Percentiles rank a stretch among this genome's conserved stretches.
These are phyloP conservation scores for Microplitis mediator DNA, from an alignment of 1,140 invertebrate genomes.

Conservation along the genomic window DNA sequence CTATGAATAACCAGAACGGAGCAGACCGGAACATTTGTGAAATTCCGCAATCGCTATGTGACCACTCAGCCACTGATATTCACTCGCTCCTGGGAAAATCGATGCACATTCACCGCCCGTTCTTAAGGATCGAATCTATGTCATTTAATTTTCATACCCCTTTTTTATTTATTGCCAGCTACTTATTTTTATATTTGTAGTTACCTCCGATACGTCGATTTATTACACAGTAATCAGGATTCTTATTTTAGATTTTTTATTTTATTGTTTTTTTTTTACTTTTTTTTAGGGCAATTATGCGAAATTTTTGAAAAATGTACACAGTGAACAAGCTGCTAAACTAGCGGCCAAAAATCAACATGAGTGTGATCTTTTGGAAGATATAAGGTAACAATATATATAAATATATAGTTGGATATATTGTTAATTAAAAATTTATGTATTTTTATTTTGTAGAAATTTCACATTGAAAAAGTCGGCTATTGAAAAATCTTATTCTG, in stretches of 20 bases:
- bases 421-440: constrained; percentile 5
- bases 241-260: constrained; percentile 5
- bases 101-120: constrained; percentile 36
- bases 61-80: background rate
- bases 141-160: constrained; percentile 29
- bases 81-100: constrained; percentile 36
- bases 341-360: constrained; percentile 94
- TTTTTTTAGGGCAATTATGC: constrained; percentile 80
- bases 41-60: constrained; percentile 5
- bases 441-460: constrained; percentile 67
- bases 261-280: constrained; percentile 23
- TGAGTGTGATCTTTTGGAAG: constrained; percentile 93
- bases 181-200: background rate
- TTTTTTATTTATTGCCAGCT: background rate
- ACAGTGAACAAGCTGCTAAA: constrained; percentile 90
- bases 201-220: background rate
- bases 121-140: constrained; percentile 30
- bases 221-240: background rate
- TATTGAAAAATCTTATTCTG: constrained; percentile 94
- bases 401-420: background rate
- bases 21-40: background rate
- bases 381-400: constrained; percentile 70
- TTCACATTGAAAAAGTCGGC: constrained; percentile 90
- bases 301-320: constrained; percentile 89
- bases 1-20: background rate